These are phyloP conservation scores for Nothocercus nigrocapillus DNA, from an alignment of 2,113 vertebrate genomes.

Conservation along the genomic window DNA sequence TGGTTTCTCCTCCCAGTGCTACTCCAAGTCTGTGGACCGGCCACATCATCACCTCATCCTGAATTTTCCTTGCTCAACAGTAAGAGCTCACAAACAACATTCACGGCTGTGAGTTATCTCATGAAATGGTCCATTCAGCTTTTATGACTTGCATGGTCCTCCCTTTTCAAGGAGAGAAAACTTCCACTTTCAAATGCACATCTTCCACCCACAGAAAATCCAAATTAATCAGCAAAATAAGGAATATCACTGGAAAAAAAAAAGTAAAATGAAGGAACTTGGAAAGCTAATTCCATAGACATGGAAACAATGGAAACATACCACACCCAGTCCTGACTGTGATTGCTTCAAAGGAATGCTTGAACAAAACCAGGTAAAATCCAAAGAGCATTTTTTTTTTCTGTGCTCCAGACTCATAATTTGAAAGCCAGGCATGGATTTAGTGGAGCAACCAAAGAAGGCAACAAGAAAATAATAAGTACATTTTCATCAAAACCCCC, in stretches of 20 bases:
- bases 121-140: not conserved
- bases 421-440: not conserved
- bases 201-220: not conserved
- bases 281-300: not conserved
- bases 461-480: not conserved
- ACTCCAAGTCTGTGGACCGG: not conserved
- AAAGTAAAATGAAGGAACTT: not conserved
- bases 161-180: not conserved
- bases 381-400: not conserved
- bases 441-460: not conserved
- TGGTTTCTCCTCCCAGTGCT: not conserved
- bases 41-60: not conserved
- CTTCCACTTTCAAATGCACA: not conserved
- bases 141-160: not conserved
- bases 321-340: not conserved
- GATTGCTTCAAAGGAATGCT: not conserved
- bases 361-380: not conserved
- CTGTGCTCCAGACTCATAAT: not conserved
- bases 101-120: rapidly evolving
- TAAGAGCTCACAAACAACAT: rapidly evolving
- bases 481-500: not conserved
- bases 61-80: not conserved
- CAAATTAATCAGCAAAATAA: not conserved
- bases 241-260: rapidly evolving
- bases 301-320: rapidly evolving